Evolutionary conservation across 2,113 vertebrate species (phyloP).

Genomic region (Elanus axillaris): DNA sequence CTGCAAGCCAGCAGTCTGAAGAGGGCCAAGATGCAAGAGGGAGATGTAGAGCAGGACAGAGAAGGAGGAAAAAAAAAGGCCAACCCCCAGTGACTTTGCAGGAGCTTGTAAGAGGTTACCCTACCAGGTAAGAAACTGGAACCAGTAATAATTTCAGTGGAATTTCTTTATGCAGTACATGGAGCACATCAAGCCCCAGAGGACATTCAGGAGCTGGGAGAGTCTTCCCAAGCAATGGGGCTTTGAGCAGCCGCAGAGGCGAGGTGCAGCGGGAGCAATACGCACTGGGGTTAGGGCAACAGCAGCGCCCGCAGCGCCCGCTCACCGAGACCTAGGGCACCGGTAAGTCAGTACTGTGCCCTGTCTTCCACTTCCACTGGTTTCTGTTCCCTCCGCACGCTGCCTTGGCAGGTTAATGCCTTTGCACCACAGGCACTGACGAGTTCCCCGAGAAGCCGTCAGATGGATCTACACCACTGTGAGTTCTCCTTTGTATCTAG

Average conservation of each 20-base stretch:
- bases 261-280: neutral
- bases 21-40: neutral
- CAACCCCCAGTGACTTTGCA: neutral
- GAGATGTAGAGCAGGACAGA: neutral
- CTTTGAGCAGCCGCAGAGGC: neutral
- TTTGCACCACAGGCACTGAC: neutral
- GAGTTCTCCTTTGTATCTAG: neutral
- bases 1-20: neutral
- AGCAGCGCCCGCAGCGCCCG: neutral
- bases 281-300: accelerated
- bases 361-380: neutral
- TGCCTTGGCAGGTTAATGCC: neutral
- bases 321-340: neutral
- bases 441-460: neutral
- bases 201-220: neutral
- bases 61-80: neutral
- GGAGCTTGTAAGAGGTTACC: neutral
- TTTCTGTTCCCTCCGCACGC: neutral
- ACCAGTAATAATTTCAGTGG: neutral
- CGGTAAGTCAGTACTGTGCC: accelerated
- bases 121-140: neutral
- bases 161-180: accelerated
- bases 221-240: neutral
- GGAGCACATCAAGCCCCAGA: neutral
- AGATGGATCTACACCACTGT: neutral